These are phyloP conservation scores for Dendrocincla fuliginosa DNA, from an alignment of 2,797 vertebrate genomes.

Conservation along the genomic window DNA sequence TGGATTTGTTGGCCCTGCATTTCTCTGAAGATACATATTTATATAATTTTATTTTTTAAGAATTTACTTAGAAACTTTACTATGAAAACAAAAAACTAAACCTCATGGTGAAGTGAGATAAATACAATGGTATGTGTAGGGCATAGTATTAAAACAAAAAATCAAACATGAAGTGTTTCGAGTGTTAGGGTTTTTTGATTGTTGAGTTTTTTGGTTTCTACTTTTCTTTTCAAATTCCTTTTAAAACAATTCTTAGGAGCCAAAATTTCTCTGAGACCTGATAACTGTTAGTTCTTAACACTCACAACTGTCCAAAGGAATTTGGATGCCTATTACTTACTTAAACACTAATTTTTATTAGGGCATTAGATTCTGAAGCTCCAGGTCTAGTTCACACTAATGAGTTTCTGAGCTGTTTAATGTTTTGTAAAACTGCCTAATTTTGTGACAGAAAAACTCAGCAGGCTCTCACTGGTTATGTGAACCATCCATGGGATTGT, in stretches of 20 bases:
- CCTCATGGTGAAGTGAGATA: background rate
- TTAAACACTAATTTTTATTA: background rate
- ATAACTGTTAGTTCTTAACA: background rate
- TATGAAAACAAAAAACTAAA: background rate
- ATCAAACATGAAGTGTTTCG: background rate
- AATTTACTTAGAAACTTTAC: background rate
- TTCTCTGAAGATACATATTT: background rate
- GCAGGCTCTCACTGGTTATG: background rate
- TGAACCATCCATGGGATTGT: background rate
- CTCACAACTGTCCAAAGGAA: background rate
- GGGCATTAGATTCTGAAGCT: slow-evolving; percentile 6
- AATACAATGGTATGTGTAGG: background rate
- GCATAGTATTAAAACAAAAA: background rate
- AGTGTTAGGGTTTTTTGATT: fast-evolving
- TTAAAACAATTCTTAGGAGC: background rate
- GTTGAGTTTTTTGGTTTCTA: background rate
- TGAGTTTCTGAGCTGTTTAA: background rate
- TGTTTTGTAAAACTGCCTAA: background rate
- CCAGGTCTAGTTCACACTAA: background rate
- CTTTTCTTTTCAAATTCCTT: background rate
- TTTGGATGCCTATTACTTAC: background rate
- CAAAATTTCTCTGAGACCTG: background rate
- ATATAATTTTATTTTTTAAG: background rate
- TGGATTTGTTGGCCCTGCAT: background rate
- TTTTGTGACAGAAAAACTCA: background rate